Evolutionary conservation across 2,797 vertebrate genomes (phyloP).

Genomic region (Gastrophryne carolinensis): DNA sequence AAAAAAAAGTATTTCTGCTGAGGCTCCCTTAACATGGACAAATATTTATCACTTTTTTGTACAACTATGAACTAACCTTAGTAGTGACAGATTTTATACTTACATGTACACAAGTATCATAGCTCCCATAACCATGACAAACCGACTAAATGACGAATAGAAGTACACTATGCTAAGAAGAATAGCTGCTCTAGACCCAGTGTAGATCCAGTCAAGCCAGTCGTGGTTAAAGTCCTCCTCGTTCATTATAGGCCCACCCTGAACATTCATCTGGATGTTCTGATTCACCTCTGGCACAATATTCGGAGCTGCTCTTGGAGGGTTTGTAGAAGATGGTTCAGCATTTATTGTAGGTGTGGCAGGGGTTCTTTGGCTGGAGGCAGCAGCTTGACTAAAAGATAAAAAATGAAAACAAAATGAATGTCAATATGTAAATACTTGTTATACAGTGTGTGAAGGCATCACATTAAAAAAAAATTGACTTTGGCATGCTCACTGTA

Average conservation of each 20-base stretch:
- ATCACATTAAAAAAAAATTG: too few relatives aligned
- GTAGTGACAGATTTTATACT: constrained; percentile 63
- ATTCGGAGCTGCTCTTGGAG: constrained; percentile 69
- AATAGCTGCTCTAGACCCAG: constrained; percentile 83
- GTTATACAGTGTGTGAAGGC: too few relatives aligned
- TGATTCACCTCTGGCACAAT: constrained; percentile 71
- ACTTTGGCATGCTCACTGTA: too few relatives aligned
- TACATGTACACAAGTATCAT: constrained; percentile 94
- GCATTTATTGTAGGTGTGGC: constrained; percentile 62
- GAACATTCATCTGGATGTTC: constrained; percentile 88
- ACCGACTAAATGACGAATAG: constrained; percentile 94
- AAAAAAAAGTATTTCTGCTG: background rate
- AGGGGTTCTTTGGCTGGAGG: constrained; percentile 74
- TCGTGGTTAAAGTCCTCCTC: constrained; percentile 92
- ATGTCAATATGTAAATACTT: background rate
- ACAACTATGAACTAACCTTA: background rate
- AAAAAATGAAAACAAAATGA: background rate
- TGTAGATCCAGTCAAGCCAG: constrained; percentile 96
- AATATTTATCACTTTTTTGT: background rate
- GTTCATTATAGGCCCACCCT: constrained; percentile 84
- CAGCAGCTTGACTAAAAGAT: constrained; percentile 76
- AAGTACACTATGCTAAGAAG: constrained; percentile 95
- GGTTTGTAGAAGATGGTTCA: constrained; percentile 67
- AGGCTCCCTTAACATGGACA: background rate
- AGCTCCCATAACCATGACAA: constrained; percentile 93